Percentiles rank a stretch among this genome's conserved stretches.
phyloP scores from a whole-genome alignment of 2,888 invertebrate genomes.

The Bhutanitis thaidina region DNA sequence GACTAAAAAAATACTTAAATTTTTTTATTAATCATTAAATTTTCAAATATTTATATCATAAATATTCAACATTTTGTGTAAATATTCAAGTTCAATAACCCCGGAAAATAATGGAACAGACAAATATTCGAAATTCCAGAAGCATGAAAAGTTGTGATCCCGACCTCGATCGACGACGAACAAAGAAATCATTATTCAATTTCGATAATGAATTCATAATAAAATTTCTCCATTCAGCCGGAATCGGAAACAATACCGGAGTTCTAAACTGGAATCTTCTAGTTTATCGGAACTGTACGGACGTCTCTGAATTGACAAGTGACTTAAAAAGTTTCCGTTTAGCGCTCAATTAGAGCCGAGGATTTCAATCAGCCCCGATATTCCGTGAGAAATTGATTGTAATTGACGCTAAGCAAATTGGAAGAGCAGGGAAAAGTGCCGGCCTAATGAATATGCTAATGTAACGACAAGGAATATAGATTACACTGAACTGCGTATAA shows the following conservation, averaged over 20 bases:
- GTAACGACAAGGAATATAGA: slow-evolving; percentile 7
- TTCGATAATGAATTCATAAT: slow-evolving; percentile 12
- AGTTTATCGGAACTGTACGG: slow-evolving; percentile 26
- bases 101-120: background rate
- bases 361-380: slow-evolving; percentile 26
- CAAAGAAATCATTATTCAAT: slow-evolving; percentile 1
- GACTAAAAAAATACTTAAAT: too few species aligned
- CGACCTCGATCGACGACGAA: background rate
- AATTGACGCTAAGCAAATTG: slow-evolving; percentile 33
- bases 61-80: too few species aligned
- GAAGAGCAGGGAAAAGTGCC: slow-evolving; percentile 26
- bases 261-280: slow-evolving; percentile 22
- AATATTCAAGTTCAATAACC: too few species aligned
- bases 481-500: too few species aligned
- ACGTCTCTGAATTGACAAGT: slow-evolving; percentile 28
- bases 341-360: slow-evolving; percentile 33
- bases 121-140: background rate
- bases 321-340: slow-evolving; percentile 36
- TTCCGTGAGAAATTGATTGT: slow-evolving; percentile 34
- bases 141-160: background rate
- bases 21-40: too few species aligned
- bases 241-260: slow-evolving; percentile 22
- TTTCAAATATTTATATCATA: too few species aligned
- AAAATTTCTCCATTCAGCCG: slow-evolving; percentile 16
- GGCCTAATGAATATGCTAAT: slow-evolving; percentile 31